Evolutionary conservation across 2,797 vertebrate genomes (phyloP), one percentile per base, ranked within the genome.

Genomic region (Sebastes cheni): DNA sequence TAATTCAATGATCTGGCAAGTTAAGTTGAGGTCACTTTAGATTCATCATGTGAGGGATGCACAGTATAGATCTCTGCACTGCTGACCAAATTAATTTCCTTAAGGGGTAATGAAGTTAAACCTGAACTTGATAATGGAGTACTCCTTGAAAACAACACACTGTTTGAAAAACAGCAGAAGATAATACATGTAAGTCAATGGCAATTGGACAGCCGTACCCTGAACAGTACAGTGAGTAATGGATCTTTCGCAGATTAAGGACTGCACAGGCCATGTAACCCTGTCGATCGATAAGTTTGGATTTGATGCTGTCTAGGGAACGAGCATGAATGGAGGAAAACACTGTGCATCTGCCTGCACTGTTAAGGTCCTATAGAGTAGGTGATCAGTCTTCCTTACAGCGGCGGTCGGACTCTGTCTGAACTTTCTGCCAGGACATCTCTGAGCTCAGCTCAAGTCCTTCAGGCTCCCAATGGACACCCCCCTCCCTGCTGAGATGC

Each of bases 351-450:
- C 55, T 77, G 70, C 60, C 72, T 71, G 52, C 30, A 61, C 62
- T 66, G 50, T 77, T 81, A 39, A 65, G 20, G 56, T 73, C 69
- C 67, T 72, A 60, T 4, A 61, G 82, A 85, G 82, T 16, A 2
- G 67, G 71, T 72, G 62, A 89, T 89, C 79, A 65, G 87, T 86
- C 83, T 86, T 82, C 67, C 54, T 86, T 70, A 79, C 67, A 74
- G 60, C 74, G 67, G 67, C 22, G 3, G 67, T 72, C 72, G 71
- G 81, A 67, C 67, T 74, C 30, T 14, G 73, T 70, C 70, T 79
- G 64, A 89, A 88, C 85, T 85, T 84, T 82, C 32, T 76, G 69
- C 75, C 75, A 78, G 78, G 59, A 83, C 50, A 46, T 80, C 58
- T 81, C 66, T 75, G 67, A 88, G 61, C 72, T 76, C 54, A 46